Evolutionary conservation across 2,888 invertebrate genomes (phyloP), one percentile per base, ranked within the genome.

Genomic region (Watsonalla binaria): DNA sequence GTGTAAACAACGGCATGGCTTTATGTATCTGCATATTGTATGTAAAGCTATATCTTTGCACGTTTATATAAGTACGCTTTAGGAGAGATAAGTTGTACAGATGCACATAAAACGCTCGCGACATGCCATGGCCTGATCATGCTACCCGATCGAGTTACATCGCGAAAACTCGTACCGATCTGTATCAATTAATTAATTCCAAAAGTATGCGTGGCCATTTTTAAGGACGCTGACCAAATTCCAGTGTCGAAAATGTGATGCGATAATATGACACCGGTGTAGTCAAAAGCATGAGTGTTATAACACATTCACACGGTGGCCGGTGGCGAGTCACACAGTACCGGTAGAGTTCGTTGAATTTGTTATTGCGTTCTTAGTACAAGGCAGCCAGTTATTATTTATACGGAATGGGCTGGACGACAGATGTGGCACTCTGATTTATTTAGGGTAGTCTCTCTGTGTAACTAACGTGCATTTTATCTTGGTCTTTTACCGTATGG

Each of bases 281-380:
- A 71, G 82, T 80, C 81, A 81, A 86, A 84, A 82, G 77, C 78
- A 76, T 76, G 73, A 80, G 77, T 76, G 74, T 78, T 78, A 76
- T 75, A 78, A 78, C 78, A 83, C 82, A 86, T 90, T 89, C 90
- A 90, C 90, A 90, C 90, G 89, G 89, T 87, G 83, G 82, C 77
- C 78, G 70, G 78, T 72, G 75, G 74, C 77, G 80, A 87, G 82
- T 89, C 86, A 83, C 86, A 85, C 86, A 83, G 80, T 86, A 87
- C 88, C 84, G 84, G 87, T 84, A 87, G 86, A 84, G 90, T 90
- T 90, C 90, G 89, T 90, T 90, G 90, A 88, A 90, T 90, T 90
- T 87, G 85, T 90, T 90, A 90, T 90, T 83, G 83, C 90, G 81
- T 90, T 90, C 90, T 86, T 80, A 82, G 87, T 86, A 86, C 80